These are phyloP conservation scores for Neocrepidodera transversa DNA, from an alignment of 2,888 invertebrate species.

Conservation along the genomic window DNA sequence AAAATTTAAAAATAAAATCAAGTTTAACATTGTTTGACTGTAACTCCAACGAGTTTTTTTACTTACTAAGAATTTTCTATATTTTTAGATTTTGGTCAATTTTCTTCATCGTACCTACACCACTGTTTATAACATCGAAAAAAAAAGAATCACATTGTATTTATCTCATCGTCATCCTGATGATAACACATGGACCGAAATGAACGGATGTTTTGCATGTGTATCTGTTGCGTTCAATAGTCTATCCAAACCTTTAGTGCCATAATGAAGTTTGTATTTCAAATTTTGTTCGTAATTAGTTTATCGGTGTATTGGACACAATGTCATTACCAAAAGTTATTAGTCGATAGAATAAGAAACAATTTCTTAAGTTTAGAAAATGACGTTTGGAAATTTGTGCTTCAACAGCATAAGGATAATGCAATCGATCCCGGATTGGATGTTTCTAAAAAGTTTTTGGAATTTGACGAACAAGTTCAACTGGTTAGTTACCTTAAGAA, in stretches of 20 bases:
- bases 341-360: slow-evolving; percentile 68
- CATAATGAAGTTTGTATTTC: neutral
- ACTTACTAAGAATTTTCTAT: too few relatives aligned
- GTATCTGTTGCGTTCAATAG: neutral
- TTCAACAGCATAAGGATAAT: slow-evolving; percentile 33
- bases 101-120: too few relatives aligned
- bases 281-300: slow-evolving; percentile 10
- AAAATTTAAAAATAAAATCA: too few relatives aligned
- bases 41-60: too few relatives aligned
- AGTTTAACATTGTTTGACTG: too few relatives aligned
- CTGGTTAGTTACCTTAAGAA: slow-evolving; percentile 32
- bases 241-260: neutral
- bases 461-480: slow-evolving; percentile 25
- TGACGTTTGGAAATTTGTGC: slow-evolving; percentile 55
- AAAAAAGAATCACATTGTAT: too few relatives aligned
- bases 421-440: slow-evolving; percentile 16
- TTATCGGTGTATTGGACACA: neutral
- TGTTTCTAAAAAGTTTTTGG: slow-evolving; percentile 19
- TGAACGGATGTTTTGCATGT: too few relatives aligned
- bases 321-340: slow-evolving; percentile 23
- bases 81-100: too few relatives aligned
- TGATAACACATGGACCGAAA: too few relatives aligned
- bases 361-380: slow-evolving; percentile 68
- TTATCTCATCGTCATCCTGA: too few relatives aligned
- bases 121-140: too few relatives aligned